Conservation (phyloP, 2,888 invertebrate species). For the Pimpla rufipes region DNA sequence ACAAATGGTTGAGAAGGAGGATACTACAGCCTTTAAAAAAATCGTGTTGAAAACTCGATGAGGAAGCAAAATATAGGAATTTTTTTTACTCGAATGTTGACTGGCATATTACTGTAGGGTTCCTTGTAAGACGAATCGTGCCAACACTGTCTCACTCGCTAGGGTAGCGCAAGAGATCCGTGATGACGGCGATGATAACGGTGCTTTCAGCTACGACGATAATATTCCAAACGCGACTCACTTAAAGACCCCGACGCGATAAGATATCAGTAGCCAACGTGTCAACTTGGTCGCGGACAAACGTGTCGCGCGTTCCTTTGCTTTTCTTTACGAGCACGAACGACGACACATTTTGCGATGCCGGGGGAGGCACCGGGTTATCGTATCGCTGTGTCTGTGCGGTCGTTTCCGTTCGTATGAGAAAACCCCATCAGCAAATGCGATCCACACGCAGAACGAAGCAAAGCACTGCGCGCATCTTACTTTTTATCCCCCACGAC, state of each 20-base stretch:
- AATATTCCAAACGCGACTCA: constrained; percentile 44
- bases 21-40: too few relatives aligned
- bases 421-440: constrained; percentile 22
- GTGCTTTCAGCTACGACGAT: constrained; percentile 5
- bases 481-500: constrained; percentile 4
- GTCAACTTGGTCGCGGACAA: constrained; percentile 23
- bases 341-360: constrained; percentile 21
- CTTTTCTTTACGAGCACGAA: constrained; percentile 15
- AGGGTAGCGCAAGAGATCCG: constrained; percentile 16
- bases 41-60: too few relatives aligned
- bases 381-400: constrained; percentile 32
- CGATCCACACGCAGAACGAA: background rate
- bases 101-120: too few relatives aligned
- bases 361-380: constrained; percentile 6
- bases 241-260: constrained; percentile 45
- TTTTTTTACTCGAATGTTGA: too few relatives aligned
- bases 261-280: constrained; percentile 38
- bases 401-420: constrained; percentile 32
- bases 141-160: constrained; percentile 7
- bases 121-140: background rate
- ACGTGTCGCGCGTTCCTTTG: constrained; percentile 16
- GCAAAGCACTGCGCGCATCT: constrained; percentile 3
- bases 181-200: constrained; percentile 21
- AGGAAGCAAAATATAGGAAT: too few relatives aligned
- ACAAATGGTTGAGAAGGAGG: too few relatives aligned